These are phyloP conservation scores for Papio anubis DNA, from an alignment of 2,113 vertebrate genomes.

Conservation along the genomic window DNA sequence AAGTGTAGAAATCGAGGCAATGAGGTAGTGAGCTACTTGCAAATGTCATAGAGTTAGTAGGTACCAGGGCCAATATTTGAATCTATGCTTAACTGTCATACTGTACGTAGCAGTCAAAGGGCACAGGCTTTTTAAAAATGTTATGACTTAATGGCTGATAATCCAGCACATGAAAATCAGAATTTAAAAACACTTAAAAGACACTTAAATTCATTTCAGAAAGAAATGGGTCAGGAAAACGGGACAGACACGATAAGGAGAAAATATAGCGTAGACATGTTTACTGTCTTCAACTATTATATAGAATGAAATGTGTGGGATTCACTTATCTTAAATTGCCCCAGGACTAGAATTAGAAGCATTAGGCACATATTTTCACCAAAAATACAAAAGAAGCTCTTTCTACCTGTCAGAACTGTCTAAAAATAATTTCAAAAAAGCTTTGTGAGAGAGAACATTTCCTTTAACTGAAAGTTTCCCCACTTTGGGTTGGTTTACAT, in stretches of 20 bases:
- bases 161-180: background rate
- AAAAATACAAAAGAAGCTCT: conserved; percentile 41
- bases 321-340: conserved; percentile 45
- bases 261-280: background rate
- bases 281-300: conserved; percentile 30
- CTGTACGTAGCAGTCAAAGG: background rate
- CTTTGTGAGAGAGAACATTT: conserved; percentile 44
- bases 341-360: conserved; percentile 46
- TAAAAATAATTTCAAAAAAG: conserved; percentile 65
- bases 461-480: background rate
- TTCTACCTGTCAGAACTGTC: conserved; percentile 60
- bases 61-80: background rate
- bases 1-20: background rate
- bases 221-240: background rate
- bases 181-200: background rate
- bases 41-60: background rate
- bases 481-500: background rate
- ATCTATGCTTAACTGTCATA: background rate
- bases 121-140: background rate
- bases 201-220: background rate
- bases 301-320: conserved; percentile 10
- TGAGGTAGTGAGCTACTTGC: background rate
- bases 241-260: background rate
- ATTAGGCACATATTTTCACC: conserved; percentile 43
- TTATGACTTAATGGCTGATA: background rate